Evolutionary conservation across 2,113 vertebrate species (phyloP), one percentile per base, ranked within the genome.

Genomic region (Noturus placidus): DNA sequence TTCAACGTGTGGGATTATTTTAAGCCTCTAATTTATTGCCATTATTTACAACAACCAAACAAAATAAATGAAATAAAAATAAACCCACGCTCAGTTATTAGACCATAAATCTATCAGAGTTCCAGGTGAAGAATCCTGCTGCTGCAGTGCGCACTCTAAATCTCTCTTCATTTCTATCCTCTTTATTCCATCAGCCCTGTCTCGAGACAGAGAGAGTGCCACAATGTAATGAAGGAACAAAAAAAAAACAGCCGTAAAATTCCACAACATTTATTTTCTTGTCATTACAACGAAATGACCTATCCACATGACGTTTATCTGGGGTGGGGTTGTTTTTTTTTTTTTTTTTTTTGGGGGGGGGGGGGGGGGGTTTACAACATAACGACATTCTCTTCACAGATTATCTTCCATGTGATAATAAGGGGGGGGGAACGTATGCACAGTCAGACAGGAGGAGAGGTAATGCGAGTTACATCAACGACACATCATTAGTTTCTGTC

Each of bases 181-280:
- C 38, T 38, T 46, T 7, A 7, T 46, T 46, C n/a, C n/a, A n/a
- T n/a, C 42, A 46, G 42, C 10, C 20, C 30, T 86, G 80, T 69
- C 42, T 20, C 33, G 33, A 76, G 30, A 46, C 25, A 52, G 30
- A 46, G 30, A 52, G 25, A 65, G 87, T 38, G 86, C 42, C 89
- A 85, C 74, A 56, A 82, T 84, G 30, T 67, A 46, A 85, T 70
- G 79, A 59, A 85, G 27, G 1, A 7, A 13, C 1, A 14, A 19
- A 33, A 67, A 78, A 70, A 57, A 89, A 82, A 65, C 70, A 82
- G 82, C 63, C 25, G 84, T 89, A 82, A 90, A 90, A 91, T 86
- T 89, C 96, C 96, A 97, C 96, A 96, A 97, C 96, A 97, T 98
- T 98, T 98, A 97, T 98, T 98, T 95, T 94, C 88, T 95, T 91